Conservation (phyloP, 2,888 invertebrate species). For the Onthophagus sagittarius region DNA sequence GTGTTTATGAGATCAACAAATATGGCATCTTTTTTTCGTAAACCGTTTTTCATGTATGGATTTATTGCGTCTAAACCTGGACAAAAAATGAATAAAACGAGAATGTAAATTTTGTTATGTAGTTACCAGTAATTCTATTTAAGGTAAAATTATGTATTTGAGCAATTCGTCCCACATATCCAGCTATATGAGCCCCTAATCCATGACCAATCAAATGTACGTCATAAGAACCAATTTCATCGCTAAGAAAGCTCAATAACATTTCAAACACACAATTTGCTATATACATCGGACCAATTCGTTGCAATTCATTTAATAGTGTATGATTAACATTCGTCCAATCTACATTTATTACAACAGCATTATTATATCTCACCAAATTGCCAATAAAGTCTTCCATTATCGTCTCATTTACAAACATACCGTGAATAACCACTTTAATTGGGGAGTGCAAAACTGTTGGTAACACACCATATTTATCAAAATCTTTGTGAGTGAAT, state of each 20-base stretch:
- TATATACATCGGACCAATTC: conserved; percentile 47
- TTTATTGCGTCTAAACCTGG: conserved; percentile 7
- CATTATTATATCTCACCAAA: conserved; percentile 47
- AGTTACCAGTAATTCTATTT: conserved; percentile 57
- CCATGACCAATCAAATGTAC: conserved; percentile 60
- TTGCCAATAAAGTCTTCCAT: conserved; percentile 49
- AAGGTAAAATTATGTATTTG: conserved; percentile 47
- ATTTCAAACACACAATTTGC: conserved; percentile 50
- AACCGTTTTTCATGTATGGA: conserved; percentile 48
- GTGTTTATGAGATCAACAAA: conserved; percentile 72
- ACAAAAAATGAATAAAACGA: neutral
- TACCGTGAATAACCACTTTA: conserved; percentile 54
- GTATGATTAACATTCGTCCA: conserved; percentile 43
- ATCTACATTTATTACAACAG: conserved; percentile 53
- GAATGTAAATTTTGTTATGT: conserved; percentile 13
- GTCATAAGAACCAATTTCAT: conserved; percentile 38
- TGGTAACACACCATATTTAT: neutral
- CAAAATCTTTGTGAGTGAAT: neutral
- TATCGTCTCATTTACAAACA: conserved; percentile 49
- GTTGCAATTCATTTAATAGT: conserved; percentile 37
- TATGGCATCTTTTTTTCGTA: conserved; percentile 60
- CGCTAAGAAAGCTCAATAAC: conserved; percentile 42
- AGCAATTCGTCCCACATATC: conserved; percentile 42
- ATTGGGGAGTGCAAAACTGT: conserved; percentile 28
- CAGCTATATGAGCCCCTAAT: conserved; percentile 55